phyloP scores from a whole-genome alignment of 2,797 vertebrate species.

The Eidolon dupreanum region DNA sequence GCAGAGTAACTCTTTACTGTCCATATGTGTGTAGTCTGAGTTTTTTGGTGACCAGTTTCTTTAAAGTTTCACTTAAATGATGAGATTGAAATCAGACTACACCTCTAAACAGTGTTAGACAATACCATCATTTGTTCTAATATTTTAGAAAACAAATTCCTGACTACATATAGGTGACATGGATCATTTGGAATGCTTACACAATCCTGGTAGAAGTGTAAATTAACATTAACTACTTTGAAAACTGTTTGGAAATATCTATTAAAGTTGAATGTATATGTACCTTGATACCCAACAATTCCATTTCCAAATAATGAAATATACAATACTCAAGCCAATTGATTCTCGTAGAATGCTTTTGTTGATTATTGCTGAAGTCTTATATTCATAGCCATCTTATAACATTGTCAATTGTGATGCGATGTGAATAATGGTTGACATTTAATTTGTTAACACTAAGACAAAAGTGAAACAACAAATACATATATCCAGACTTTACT shows the following conservation, averaged over 20 bases:
- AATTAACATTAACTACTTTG: constrained; percentile 3
- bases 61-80: neutral
- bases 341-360: constrained; percentile 11
- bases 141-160: neutral
- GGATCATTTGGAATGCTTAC: neutral
- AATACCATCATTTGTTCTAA: neutral
- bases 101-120: neutral
- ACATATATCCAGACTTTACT: neutral
- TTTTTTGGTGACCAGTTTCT: neutral
- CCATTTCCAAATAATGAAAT: neutral
- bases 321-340: neutral
- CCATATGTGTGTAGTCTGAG: neutral
- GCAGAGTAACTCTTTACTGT: neutral
- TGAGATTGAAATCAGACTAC: neutral
- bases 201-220: neutral
- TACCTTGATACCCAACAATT: neutral
- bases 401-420: neutral
- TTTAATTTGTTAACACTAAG: constrained; percentile 3
- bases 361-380: neutral
- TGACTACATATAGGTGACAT: neutral
- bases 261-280: neutral
- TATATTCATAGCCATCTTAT: neutral
- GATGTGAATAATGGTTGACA: neutral
- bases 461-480: neutral
- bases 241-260: neutral